Percentiles rank a stretch among this genome's conserved stretches.
phyloP scores from a whole-genome alignment of 2,113 vertebrate genomes.

The Myanophis thanlyinensis region DNA sequence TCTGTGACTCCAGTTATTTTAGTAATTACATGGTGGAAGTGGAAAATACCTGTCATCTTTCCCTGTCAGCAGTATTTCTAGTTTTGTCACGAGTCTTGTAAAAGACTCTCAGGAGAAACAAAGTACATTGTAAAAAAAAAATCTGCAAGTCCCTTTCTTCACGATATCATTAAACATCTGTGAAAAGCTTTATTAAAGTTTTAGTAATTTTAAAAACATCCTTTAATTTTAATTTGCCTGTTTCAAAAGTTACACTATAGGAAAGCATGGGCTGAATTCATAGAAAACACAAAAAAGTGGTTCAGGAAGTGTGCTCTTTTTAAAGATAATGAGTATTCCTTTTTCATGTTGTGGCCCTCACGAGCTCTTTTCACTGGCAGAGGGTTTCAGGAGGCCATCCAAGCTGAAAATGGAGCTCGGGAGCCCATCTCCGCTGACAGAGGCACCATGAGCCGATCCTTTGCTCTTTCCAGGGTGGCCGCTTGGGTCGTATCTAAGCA shows the following conservation, averaged over 20 bases:
- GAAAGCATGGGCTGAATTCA: background rate
- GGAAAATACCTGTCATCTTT: slow-evolving; percentile 21
- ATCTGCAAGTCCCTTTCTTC: background rate
- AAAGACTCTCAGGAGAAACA: slow-evolving; percentile 12
- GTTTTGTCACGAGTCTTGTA: slow-evolving; percentile 24
- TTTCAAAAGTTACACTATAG: background rate
- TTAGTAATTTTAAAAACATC: background rate
- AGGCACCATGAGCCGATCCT: no score
- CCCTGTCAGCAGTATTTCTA: background rate
- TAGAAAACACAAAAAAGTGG: background rate
- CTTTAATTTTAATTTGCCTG: background rate
- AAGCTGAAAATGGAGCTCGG: no score
- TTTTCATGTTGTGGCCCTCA: no score
- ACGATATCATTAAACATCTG: background rate
- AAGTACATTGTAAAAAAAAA: slow-evolving; percentile 5
- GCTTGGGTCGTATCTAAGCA: no score
- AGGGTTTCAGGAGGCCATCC: no score
- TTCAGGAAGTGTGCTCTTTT: background rate
- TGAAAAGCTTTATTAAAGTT: slow-evolving; percentile 3
- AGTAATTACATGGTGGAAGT: slow-evolving; percentile 34
- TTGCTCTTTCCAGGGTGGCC: no score
- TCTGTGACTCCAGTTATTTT: slow-evolving; percentile 15
- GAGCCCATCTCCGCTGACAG: no score
- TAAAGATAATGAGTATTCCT: background rate
- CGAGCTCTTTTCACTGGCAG: no score